A percentile compares a stretch with the other conserved stretches of the same genome.
phyloP scores from a whole-genome alignment of 2,888 invertebrate species.

The Antheraea assamensis region DNA sequence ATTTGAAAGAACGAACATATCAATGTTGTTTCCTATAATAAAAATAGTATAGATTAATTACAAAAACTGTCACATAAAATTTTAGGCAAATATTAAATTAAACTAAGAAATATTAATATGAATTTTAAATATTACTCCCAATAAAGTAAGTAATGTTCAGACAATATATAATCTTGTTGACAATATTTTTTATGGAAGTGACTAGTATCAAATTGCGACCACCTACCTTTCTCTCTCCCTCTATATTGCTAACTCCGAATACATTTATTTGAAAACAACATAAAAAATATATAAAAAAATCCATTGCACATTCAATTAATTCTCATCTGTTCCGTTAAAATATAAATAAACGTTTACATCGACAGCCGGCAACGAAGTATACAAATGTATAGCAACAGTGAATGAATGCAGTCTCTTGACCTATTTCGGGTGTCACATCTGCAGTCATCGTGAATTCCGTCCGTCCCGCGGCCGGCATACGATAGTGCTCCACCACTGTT shows the following conservation, averaged over 20 bases:
- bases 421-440: slow-evolving; percentile 57
- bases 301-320: not conserved
- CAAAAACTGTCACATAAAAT: slow-evolving; percentile 35
- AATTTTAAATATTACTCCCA: not conserved
- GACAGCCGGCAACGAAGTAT: slow-evolving; percentile 36
- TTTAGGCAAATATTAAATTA: not conserved
- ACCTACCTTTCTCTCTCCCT: too few species aligned
- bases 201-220: too few species aligned
- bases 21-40: too few species aligned
- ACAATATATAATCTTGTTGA: too few species aligned
- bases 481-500: not conserved
- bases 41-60: too few species aligned
- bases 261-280: too few species aligned
- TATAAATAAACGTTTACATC: slow-evolving; percentile 15
- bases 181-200: too few species aligned
- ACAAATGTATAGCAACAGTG: slow-evolving; percentile 50
- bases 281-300: too few species aligned
- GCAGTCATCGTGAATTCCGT: slow-evolving; percentile 34
- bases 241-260: too few species aligned
- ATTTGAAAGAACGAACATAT: too few species aligned
- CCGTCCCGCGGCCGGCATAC: slow-evolving; percentile 7
- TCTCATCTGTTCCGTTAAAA: not conserved
- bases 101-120: not conserved
- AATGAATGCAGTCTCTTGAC: slow-evolving; percentile 62
- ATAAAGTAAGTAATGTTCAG: too few species aligned